phyloP scores from a whole-genome alignment of 2,113 vertebrate genomes.

The Sorex araneus region DNA sequence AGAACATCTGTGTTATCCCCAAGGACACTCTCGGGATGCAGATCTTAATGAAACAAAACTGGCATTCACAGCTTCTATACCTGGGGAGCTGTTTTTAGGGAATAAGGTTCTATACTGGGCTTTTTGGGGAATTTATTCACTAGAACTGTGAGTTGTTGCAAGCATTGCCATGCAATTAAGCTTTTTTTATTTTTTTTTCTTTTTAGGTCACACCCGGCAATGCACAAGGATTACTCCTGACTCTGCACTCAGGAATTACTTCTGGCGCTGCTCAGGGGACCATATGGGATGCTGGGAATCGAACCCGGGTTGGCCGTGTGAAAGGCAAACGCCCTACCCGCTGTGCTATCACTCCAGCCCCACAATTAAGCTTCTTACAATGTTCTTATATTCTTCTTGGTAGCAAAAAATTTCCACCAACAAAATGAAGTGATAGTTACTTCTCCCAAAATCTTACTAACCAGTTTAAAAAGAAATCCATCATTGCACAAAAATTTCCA shows the following conservation, averaged over 20 bases:
- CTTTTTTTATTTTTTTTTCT: too few relatives aligned
- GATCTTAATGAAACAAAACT: neutral
- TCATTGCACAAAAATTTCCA: neutral
- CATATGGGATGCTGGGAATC: too few relatives aligned
- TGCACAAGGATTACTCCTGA: too few relatives aligned
- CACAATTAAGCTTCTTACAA: neutral
- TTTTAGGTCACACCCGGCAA: too few relatives aligned
- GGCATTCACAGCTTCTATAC: neutral
- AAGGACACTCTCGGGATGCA: neutral
- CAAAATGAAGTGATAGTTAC: neutral
- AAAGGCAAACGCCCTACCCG: too few relatives aligned
- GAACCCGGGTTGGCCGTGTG: too few relatives aligned
- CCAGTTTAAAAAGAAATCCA: neutral
- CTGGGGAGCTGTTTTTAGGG: neutral
- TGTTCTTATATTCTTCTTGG: neutral
- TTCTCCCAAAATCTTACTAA: neutral
- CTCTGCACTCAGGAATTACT: too few relatives aligned
- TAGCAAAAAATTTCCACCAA: neutral
- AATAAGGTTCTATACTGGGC: neutral
- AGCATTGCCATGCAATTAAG: neutral
- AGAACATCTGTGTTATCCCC: neutral
- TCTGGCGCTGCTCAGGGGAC: too few relatives aligned
- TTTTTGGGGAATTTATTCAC: neutral
- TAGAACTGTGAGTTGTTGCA: neutral
- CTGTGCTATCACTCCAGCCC: too few relatives aligned